Base-by-base conservation (phyloP, 2,888 invertebrate species). In the Drosophila cracens region DNA sequence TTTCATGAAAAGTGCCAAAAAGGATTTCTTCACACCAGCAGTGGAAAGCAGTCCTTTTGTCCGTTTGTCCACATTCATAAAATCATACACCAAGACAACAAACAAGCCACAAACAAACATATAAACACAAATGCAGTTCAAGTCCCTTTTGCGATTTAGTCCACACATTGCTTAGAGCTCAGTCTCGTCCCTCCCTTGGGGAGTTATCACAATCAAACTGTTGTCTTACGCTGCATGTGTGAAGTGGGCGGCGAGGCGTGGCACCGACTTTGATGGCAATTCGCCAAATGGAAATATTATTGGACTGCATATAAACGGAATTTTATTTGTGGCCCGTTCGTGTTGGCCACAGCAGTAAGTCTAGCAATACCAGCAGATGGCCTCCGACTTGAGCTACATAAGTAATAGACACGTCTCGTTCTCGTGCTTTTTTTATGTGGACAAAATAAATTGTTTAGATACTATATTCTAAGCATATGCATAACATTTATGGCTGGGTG, bases 281-380 rank as follows among this genome's bases (percentile, higher is more conserved):
- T 84, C 76, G 84, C 70, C 76, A 89, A 90, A 90, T 90, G 91
- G 88, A 90, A 90, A 89, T 91, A 90, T 90, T 91, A 90, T 91
- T 87, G 85, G 82, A 81, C 76, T 83, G 81, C 79, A 82, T 86
- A 89, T 85, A 90, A 89, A 80, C 76, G 72, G 76, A 85, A 85
- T 88, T 88, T 90, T 90, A 90, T 89, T 82, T 82, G 79, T 72
- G 65, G 52, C 52, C 27, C 60, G 52, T 58, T 76, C 70, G 79
- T 60, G 64, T 36, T 64, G 31, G 6, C 33, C 11, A 4, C 25
- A 21, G 64, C 27, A 1, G 1, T 8, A 36, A 21, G 43, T 16
- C 46, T 16, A 25, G 16, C 0, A 46, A 46, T 0, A 8, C 46
- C 46, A 46, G 8, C 5, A 63, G 46, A 40, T 49, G 48, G 29